phyloP scores from a whole-genome alignment of 2,797 vertebrate genomes.

The Neostethus bicornis region DNA sequence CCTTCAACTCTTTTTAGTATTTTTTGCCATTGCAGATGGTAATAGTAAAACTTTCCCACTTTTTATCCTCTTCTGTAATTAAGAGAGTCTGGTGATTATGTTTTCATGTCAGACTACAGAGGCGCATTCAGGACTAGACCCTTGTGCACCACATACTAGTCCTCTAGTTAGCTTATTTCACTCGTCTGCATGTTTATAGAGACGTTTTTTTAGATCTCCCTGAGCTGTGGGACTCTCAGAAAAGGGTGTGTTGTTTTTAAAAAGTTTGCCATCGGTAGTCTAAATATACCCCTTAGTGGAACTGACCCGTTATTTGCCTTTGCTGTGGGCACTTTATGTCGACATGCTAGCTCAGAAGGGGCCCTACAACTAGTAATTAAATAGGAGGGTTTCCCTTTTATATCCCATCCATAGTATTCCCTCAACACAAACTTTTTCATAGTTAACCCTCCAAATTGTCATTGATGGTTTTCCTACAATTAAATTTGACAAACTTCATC shows the following conservation, averaged over 20 bases:
- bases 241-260: conserved; percentile 77
- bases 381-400: conserved; percentile 75
- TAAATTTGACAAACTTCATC: conserved; percentile 22
- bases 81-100: conserved; percentile 65
- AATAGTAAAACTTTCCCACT: conserved; percentile 47
- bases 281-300: conserved; percentile 84
- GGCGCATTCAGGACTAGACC: conserved; percentile 30
- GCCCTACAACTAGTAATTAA: conserved; percentile 77
- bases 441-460: conserved; percentile 50
- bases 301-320: conserved; percentile 83
- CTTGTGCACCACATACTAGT: conserved; percentile 59
- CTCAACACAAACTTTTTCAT: conserved; percentile 70
- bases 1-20: conserved; percentile 9
- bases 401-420: conserved; percentile 66
- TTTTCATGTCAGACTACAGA: conserved; percentile 64
- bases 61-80: conserved; percentile 50
- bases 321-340: conserved; percentile 81
- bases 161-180: conserved; percentile 48
- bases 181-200: conserved; percentile 66
- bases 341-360: conserved; percentile 75
- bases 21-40: conserved; percentile 55
- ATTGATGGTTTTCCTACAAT: conserved; percentile 50
- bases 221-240: conserved; percentile 65
- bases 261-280: conserved; percentile 71
- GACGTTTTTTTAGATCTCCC: conserved; percentile 63